Percentiles rank a stretch among this genome's conserved stretches.
These are phyloP conservation scores for Musca vetustissima DNA, from an alignment of 1,140 invertebrate species.

Conservation along the genomic window DNA sequence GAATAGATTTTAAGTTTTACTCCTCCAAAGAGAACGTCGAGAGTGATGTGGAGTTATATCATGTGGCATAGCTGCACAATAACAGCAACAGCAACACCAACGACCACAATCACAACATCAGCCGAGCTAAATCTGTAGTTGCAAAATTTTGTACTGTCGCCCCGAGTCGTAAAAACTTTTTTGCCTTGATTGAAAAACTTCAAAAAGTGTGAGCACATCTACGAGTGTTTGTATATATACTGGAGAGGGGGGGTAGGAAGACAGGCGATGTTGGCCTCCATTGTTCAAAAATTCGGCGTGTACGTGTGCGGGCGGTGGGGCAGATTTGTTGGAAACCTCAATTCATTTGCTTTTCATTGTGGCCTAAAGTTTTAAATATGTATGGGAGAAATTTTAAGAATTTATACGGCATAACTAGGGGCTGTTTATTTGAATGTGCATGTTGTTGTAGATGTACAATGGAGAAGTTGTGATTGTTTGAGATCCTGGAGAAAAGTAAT, in stretches of 20 bases:
- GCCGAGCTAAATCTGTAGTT: not conserved
- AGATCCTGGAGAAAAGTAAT: not conserved
- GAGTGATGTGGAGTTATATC: too few species aligned
- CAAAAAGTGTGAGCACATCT: not conserved
- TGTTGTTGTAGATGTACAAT: too few species aligned
- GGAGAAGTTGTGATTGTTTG: not conserved
- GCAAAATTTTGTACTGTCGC: constrained; percentile 11
- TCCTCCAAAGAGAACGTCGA: too few species aligned
- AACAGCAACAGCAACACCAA: too few species aligned
- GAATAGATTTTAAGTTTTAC: too few species aligned
- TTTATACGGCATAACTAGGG: not conserved
- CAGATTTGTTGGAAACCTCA: too few species aligned
- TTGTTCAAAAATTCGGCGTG: not conserved
- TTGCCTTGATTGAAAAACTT: constrained; percentile 18
- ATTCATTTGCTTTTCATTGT: not conserved
- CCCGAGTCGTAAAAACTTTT: constrained; percentile 12
- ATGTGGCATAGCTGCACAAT: too few species aligned
- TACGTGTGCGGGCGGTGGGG: not conserved
- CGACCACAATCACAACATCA: too few species aligned
- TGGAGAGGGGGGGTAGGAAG: too few species aligned
- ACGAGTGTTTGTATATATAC: not conserved
- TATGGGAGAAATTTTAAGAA: constrained; percentile 15
- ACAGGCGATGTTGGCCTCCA: too few species aligned
- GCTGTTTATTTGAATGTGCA: too few species aligned
- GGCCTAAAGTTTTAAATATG: constrained; percentile 10